Percentiles rank a stretch among this genome's conserved stretches.
These are phyloP conservation scores for Terrapene triunguis DNA, from an alignment of 2,113 vertebrate genomes.

Conservation along the genomic window DNA sequence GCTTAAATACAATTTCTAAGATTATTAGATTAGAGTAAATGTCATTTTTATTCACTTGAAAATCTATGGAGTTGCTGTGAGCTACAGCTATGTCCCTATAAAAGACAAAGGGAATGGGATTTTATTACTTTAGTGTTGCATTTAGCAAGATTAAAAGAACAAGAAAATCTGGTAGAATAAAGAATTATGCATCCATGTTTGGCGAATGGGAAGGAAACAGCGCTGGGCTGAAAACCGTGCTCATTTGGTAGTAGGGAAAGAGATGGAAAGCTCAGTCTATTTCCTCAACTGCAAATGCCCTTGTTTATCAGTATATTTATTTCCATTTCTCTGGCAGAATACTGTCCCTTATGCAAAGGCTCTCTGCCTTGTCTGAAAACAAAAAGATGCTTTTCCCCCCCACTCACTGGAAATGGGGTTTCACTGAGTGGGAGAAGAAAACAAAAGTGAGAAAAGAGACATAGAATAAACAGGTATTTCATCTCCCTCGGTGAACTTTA, in stretches of 20 bases:
- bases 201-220: background rate
- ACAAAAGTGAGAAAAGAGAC: background rate
- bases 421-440: background rate
- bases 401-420: background rate
- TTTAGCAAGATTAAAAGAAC: constrained; percentile 12
- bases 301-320: constrained; percentile 5
- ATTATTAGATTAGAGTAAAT: constrained; percentile 48
- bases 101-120: constrained; percentile 17
- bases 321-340: background rate
- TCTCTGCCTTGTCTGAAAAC: background rate
- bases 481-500: background rate
- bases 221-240: background rate
- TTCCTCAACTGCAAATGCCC: background rate
- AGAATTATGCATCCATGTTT: background rate
- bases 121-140: constrained; percentile 3
- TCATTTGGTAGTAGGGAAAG: background rate
- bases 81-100: constrained; percentile 19
- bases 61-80: constrained; percentile 20
- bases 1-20: constrained; percentile 49
- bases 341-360: background rate
- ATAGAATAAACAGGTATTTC: fast-evolving
- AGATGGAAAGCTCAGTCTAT: background rate
- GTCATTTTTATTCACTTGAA: constrained; percentile 26
- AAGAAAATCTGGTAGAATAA: background rate
- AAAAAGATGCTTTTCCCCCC: background rate